Evolutionary conservation across 2,113 vertebrate species (phyloP), one percentile per base, ranked within the genome.

Genomic region (Carassius carassius): DNA sequence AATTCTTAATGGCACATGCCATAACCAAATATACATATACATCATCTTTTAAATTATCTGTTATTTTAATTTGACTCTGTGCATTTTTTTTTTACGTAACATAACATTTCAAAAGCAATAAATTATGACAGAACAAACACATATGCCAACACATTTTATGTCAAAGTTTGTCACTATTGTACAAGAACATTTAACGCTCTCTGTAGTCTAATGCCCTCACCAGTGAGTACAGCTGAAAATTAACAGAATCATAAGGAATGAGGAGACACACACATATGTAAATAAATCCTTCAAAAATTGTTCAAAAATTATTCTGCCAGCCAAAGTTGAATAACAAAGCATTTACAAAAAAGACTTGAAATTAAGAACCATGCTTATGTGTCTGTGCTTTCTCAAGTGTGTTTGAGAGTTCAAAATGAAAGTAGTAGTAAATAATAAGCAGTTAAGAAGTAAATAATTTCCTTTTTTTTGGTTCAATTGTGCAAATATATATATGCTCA

Each of bases 1-100:
- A 92, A 94, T 92, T 93, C 90, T 93, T 91, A 92, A 90, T 92
- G 88, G 90, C 93, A 95, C 93, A 85, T 91, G 92, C 94, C 93
- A 93, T 92, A 93, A 94, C 90, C 88, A 94, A 94, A 95, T 94
- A 94, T 94, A 94, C 93, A 95, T 92, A 92, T 92, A 94, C 88
- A 89, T 91, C 76, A 89, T 91, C 91, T 90, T 88, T 87, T 93
- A 93, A 94, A 93, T 93, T 2, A 37, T 37, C 37, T 37, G 37
- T 37, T 37, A 41, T 87, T 93, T 90, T 89, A 77, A 60, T 88
- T 91, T 79, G 90, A 77, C 89, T 93, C 88, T 92, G 47, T 47
- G 89, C 32, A 13, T 9, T 9, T 44, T 74, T 49, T 70, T 21
- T 70, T 88, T 89, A 93, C 91, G 92, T 89, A 88, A 94, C 93